A percentile compares a stretch with the other conserved stretches of the same genome.
Evolutionary conservation across 2,113 vertebrate species (phyloP).

Genomic region (Emydocephalus ijimae): DNA sequence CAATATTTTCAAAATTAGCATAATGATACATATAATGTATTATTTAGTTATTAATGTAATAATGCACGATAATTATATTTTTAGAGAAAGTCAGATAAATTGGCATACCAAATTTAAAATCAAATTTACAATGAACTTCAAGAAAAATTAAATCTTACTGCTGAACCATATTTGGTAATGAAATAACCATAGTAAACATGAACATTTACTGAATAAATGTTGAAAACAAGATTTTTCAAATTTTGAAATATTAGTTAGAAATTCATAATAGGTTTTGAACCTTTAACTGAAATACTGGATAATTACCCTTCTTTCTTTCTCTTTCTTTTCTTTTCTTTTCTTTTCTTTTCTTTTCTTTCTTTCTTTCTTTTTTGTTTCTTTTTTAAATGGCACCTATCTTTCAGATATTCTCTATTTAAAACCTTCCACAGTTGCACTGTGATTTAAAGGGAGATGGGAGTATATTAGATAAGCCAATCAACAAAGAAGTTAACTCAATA

Average conservation of each 20-base stretch:
- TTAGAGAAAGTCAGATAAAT: constrained; percentile 29
- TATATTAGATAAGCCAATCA: constrained; percentile 73
- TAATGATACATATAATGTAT: constrained; percentile 20
- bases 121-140: constrained; percentile 4
- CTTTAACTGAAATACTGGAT: constrained; percentile 24
- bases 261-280: constrained; percentile 17
- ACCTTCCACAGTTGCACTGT: constrained; percentile 59
- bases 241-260: constrained; percentile 35
- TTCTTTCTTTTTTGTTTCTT: constrained; percentile 36
- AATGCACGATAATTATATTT: constrained; percentile 7
- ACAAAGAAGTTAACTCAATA: constrained; percentile 58
- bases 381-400: constrained; percentile 54
- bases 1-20: neutral
- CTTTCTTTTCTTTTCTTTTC: constrained; percentile 2
- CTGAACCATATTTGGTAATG: neutral
- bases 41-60: constrained; percentile 15
- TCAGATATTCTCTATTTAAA: constrained; percentile 60
- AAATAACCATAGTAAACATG: constrained; percentile 10
- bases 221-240: neutral
- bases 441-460: constrained; percentile 80
- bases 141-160: constrained; percentile 7
- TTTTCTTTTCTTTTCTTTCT: constrained; percentile 6
- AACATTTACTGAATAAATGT: neutral
- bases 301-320: constrained; percentile 60
- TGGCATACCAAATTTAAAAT: constrained; percentile 27